Conservation (phyloP, 2,888 invertebrate genomes). For the Lagria hirta region DNA sequence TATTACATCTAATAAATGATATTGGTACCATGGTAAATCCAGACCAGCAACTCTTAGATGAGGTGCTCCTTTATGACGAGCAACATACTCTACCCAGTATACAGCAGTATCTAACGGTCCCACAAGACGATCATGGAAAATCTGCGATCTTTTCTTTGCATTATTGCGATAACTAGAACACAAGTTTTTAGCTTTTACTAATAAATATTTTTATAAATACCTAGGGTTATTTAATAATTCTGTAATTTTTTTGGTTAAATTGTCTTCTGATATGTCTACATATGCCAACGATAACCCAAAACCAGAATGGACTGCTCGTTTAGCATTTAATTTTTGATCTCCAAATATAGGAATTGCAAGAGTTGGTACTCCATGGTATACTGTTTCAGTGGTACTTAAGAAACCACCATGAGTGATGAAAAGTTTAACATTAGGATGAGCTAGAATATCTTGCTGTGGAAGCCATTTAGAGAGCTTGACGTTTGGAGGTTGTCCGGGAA, state of each 20-base stretch:
- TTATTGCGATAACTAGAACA: constrained; percentile 20
- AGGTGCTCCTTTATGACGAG: constrained; percentile 31
- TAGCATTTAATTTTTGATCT: constrained; percentile 20
- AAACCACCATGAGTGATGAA: constrained; percentile 22
- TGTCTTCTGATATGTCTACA: constrained; percentile 10
- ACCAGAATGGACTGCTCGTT: constrained; percentile 1
- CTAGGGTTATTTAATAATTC: constrained; percentile 14
- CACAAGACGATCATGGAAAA: constrained; percentile 28
- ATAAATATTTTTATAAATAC: constrained; percentile 6
- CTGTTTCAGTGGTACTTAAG: constrained; percentile 19
- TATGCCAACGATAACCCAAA: constrained; percentile 7
- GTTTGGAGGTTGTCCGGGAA: constrained; percentile 35
- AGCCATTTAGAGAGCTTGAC: constrained; percentile 29
- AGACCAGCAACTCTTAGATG: constrained; percentile 26
- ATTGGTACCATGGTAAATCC: constrained; percentile 24
- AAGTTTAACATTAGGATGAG: constrained; percentile 20
- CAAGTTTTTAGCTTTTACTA: background rate
- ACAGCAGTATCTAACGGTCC: constrained; percentile 31
- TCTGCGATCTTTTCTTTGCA: constrained; percentile 19
- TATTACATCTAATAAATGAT: constrained; percentile 20
- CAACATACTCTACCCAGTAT: constrained; percentile 32
- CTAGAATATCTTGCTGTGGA: constrained; percentile 33
- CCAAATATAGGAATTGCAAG: constrained; percentile 19
- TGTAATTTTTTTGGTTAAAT: constrained; percentile 1
- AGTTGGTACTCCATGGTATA: constrained; percentile 14